Evolutionary conservation across 2,888 invertebrate genomes (phyloP).

Genomic region (Coremacera marginata): DNA sequence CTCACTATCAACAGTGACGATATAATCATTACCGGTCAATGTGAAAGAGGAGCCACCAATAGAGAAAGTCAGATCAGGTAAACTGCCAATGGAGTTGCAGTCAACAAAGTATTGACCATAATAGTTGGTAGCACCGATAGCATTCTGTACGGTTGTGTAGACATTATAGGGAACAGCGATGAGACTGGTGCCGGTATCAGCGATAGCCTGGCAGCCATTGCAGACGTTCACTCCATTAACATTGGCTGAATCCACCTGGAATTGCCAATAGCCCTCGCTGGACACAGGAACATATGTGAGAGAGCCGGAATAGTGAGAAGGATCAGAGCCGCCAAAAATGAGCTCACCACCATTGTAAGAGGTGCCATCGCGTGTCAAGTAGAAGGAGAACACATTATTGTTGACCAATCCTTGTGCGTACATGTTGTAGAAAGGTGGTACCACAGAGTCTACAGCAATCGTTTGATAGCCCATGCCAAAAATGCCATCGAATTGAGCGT

Average conservation of each 20-base stretch:
- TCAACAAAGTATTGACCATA: conserved; percentile 72
- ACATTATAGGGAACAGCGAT: conserved; percentile 88
- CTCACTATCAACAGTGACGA: conserved; percentile 66
- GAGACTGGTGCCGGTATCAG: conserved; percentile 95
- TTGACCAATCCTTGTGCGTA: conserved; percentile 79
- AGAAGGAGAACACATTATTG: conserved; percentile 91
- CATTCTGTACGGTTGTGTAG: conserved; percentile 80
- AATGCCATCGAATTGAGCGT: conserved; percentile 98
- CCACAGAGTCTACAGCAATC: conserved; percentile 89
- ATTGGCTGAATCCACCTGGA: conserved; percentile 81
- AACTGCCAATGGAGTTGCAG: conserved; percentile 79
- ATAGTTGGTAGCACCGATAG: conserved; percentile 67
- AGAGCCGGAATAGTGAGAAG: conserved; percentile 79
- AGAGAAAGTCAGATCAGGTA: conserved; percentile 83
- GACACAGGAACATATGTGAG: conserved; percentile 81
- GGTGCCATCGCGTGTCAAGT: conserved; percentile 80
- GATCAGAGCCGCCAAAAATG: conserved; percentile 92
- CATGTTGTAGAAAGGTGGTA: conserved; percentile 93
- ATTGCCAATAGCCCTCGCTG: conserved; percentile 94
- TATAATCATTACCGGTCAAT: conserved; percentile 84
- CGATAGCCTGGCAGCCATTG: conserved; percentile 86
- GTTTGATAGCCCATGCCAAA: conserved; percentile 90
- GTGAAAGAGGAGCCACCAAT: conserved; percentile 81
- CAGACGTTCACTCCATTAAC: conserved; percentile 75
- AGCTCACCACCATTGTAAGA: conserved; percentile 84